These are phyloP conservation scores for Chirona hameri DNA, from an alignment of 2,888 invertebrate species.

Conservation along the genomic window DNA sequence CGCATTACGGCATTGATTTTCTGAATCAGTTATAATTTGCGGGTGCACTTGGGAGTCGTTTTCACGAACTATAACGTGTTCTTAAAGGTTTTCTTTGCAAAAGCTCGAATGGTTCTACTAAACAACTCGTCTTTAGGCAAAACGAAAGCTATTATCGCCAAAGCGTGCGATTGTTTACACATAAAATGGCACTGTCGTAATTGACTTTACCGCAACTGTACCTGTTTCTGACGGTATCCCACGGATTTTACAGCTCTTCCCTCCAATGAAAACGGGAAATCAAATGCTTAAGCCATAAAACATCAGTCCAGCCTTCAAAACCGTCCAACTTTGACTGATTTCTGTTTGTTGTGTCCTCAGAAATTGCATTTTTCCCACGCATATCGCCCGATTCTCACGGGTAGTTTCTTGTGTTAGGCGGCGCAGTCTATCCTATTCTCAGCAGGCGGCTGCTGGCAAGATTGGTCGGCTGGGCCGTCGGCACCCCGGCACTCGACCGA, in stretches of 20 bases:
- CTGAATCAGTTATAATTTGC: too few species aligned
- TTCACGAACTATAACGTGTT: too few species aligned
- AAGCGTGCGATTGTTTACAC: neutral
- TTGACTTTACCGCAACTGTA: too few species aligned
- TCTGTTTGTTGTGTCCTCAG: neutral
- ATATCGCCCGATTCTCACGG: neutral
- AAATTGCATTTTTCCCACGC: neutral
- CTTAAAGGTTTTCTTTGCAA: too few species aligned
- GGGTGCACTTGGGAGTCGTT: too few species aligned
- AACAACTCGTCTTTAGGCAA: too few species aligned
- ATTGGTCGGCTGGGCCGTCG: neutral
- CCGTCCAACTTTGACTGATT: neutral
- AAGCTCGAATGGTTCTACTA: too few species aligned
- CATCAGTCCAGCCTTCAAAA: neutral
- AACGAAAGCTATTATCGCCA: too few species aligned
- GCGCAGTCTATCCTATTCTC: conserved; percentile 3
- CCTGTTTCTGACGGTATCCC: neutral
- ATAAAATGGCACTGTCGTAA: neutral
- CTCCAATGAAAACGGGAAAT: neutral
- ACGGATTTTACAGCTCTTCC: neutral
- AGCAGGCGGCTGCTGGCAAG: conserved; percentile 9
- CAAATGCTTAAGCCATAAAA: neutral
- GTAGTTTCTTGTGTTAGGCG: neutral
- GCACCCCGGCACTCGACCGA: neutral
- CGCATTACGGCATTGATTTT: too few species aligned